Percentiles rank a stretch among this genome's conserved stretches.
Evolutionary conservation across 2,888 invertebrate species (phyloP).

Genomic region (Yponomeuta malinellus): DNA sequence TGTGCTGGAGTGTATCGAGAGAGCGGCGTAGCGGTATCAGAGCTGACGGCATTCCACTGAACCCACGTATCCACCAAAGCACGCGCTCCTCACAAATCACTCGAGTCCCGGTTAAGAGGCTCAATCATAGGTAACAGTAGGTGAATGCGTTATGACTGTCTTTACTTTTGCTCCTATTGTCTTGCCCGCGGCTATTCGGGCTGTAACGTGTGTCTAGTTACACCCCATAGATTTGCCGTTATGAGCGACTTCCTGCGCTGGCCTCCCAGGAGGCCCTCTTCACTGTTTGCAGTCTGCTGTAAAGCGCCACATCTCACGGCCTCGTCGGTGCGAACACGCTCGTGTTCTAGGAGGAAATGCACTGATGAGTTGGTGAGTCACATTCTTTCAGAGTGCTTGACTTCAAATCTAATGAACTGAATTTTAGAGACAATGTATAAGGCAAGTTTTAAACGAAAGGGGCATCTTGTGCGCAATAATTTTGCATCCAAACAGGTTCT

Average conservation of each 20-base stretch:
- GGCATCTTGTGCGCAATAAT: constrained; percentile 33
- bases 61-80: constrained; percentile 33
- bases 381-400: constrained; percentile 24
- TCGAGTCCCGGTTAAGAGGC: constrained; percentile 66
- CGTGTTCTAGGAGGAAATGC: constrained; percentile 12
- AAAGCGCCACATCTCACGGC: constrained; percentile 11
- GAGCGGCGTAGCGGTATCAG: not conserved
- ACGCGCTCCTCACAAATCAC: constrained; percentile 39
- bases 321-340: not conserved
- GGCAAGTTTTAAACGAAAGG: constrained; percentile 15
- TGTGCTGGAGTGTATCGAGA: not conserved
- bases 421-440: constrained; percentile 8
- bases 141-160: constrained; percentile 49
- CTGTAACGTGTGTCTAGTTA: constrained; percentile 52
- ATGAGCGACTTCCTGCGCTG: constrained; percentile 27
- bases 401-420: constrained; percentile 10
- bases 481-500: constrained; percentile 35
- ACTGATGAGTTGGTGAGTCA: constrained; percentile 12
- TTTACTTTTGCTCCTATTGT: constrained; percentile 29
- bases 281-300: constrained; percentile 14
- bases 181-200: constrained; percentile 39
- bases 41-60: constrained; percentile 17
- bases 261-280: constrained; percentile 13
- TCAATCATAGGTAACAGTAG: constrained; percentile 65
- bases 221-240: constrained; percentile 44